A percentile compares a stretch with the other conserved stretches of the same genome.
Conservation (phyloP, 1,140 invertebrate species). For the Drosophila willistoni region DNA sequence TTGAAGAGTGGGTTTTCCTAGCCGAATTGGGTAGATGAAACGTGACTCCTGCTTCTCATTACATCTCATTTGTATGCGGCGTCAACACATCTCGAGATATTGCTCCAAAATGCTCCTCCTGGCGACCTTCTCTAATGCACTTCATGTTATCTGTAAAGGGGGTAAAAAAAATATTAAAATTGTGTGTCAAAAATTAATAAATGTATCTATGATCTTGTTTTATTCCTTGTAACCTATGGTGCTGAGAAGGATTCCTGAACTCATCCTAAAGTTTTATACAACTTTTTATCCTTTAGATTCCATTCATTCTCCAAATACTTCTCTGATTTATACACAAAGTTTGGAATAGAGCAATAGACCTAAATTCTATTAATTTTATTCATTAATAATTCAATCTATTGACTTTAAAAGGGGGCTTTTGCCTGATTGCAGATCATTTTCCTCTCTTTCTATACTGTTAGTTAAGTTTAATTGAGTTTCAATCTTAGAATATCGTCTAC, state of each 20-base stretch:
- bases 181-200: background rate
- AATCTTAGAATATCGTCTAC: background rate
- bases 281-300: too few species aligned
- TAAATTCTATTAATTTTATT: too few species aligned
- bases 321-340: too few species aligned
- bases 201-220: background rate
- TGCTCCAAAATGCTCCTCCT: background rate
- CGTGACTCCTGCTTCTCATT: slow-evolving; percentile 29
- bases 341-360: too few species aligned
- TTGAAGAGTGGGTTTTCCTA: slow-evolving; percentile 7
- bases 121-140: slow-evolving; percentile 8
- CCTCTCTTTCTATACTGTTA: too few species aligned
- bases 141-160: slow-evolving; percentile 31
- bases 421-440: too few species aligned
- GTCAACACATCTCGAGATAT: background rate
- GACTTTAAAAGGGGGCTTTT: too few species aligned
- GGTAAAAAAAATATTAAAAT: slow-evolving; percentile 18
- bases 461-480: background rate
- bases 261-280: too few species aligned
- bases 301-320: too few species aligned
- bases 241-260: too few species aligned
- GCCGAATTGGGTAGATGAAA: slow-evolving; percentile 9
- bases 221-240: slow-evolving; percentile 25
- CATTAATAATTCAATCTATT: too few species aligned
- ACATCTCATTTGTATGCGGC: slow-evolving; percentile 51